These are phyloP conservation scores for Saturnia japonica DNA, from an alignment of 2,888 invertebrate species.

Conservation along the genomic window DNA sequence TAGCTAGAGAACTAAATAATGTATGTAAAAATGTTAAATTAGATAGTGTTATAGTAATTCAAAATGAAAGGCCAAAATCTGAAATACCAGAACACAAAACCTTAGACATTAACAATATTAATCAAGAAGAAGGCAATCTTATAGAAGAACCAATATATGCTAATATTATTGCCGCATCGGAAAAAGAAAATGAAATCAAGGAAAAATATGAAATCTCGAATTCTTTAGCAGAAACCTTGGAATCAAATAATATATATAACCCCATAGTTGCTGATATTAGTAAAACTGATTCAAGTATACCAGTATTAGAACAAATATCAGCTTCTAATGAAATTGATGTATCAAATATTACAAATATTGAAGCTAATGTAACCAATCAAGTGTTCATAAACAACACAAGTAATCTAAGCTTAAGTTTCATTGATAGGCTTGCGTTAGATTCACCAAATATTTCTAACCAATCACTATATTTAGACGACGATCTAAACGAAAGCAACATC, in stretches of 20 bases:
- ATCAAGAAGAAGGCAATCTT: constrained; percentile 8
- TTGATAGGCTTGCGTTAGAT: constrained; percentile 70
- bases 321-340: constrained; percentile 27
- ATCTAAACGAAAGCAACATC: constrained; percentile 78
- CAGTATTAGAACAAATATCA: constrained; percentile 47
- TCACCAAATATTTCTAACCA: constrained; percentile 67
- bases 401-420: constrained; percentile 71
- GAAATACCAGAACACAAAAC: not conserved
- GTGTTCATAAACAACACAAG: constrained; percentile 63
- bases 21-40: constrained; percentile 59
- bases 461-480: constrained; percentile 72
- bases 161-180: constrained; percentile 4
- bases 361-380: constrained; percentile 64
- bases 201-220: not conserved
- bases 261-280: constrained; percentile 15
- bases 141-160: constrained; percentile 22
- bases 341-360: constrained; percentile 55
- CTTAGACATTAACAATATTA: not conserved
- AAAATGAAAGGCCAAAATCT: not conserved
- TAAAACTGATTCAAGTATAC: constrained; percentile 58
- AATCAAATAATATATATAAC: not conserved
- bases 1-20: constrained; percentile 69
- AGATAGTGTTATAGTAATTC: constrained; percentile 24
- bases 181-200: not conserved
- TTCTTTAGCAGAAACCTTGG: not conserved